Conservation (phyloP, 2,888 invertebrate genomes). For the Gonocerus acuteangulatus region DNA sequence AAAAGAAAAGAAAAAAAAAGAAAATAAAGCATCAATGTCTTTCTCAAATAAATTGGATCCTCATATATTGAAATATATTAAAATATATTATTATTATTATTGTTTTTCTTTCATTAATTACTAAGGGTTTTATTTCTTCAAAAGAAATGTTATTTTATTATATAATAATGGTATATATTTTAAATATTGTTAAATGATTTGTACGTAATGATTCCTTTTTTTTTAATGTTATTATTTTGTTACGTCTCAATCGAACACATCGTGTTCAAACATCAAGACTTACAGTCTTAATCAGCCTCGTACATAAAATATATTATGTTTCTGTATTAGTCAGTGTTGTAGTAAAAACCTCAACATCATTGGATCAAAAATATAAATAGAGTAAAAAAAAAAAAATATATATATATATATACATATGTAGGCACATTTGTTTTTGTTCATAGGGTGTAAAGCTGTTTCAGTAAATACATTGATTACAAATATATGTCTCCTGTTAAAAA, state of each 20-base stretch:
- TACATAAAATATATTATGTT: background rate
- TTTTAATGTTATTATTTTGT: constrained; percentile 7
- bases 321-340: background rate
- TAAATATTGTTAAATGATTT: constrained; percentile 26
- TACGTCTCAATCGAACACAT: constrained; percentile 6
- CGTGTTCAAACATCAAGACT: constrained; percentile 6
- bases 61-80: constrained; percentile 22
- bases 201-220: constrained; percentile 13
- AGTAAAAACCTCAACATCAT: background rate
- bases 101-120: constrained; percentile 20
- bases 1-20: background rate
- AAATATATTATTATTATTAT: no score
- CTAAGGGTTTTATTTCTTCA: constrained; percentile 26
- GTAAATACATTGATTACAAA: no score
- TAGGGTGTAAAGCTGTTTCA: no score
- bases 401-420: no score
- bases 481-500: background rate
- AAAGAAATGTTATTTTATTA: constrained; percentile 29
- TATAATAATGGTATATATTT: constrained; percentile 26
- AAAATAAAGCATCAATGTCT: constrained; percentile 16
- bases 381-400: background rate
- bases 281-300: background rate
- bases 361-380: background rate
- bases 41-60: constrained; percentile 17
- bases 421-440: no score